phyloP scores from a whole-genome alignment of 2,113 vertebrate genomes.

The Cyprinodon brontotheroides region DNA sequence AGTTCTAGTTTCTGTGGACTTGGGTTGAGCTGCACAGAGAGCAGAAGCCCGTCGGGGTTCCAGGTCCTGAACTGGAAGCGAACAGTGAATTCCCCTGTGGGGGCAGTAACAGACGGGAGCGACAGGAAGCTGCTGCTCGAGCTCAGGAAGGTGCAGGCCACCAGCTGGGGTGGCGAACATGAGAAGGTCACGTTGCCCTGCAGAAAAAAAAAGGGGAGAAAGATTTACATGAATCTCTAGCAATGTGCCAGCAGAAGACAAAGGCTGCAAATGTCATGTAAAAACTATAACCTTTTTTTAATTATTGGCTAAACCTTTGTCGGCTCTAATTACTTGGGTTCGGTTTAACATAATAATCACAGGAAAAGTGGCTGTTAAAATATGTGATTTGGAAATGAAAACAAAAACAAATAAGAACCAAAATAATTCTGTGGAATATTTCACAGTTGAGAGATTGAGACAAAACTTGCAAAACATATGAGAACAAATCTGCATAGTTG shows the following conservation, averaged over 20 bases:
- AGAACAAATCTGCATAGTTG: neutral
- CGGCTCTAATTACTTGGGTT: neutral
- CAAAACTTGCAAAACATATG: neutral
- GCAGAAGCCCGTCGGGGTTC: constrained; percentile 90
- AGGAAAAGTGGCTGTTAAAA: neutral
- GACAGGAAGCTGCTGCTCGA: constrained; percentile 87
- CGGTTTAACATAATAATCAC: neutral
- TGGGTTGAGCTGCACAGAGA: constrained; percentile 82
- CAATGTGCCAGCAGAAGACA: neutral
- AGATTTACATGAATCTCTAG: constrained; percentile 35
- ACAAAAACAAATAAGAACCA: neutral
- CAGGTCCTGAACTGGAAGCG: constrained; percentile 96
- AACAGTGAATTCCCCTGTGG: constrained; percentile 77
- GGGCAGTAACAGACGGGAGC: constrained; percentile 83
- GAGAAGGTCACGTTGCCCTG: constrained; percentile 98
- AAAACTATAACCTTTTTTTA: neutral
- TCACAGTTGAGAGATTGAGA: neutral
- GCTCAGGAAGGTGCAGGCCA: constrained; percentile 90
- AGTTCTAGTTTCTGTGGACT: constrained; percentile 83
- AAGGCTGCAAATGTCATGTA: constrained; percentile 31
- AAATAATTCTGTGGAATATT: neutral
- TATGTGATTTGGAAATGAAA: neutral
- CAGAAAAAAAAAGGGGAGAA: constrained; percentile 29
- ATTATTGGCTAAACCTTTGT: constrained; percentile 13
- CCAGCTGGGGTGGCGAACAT: constrained; percentile 89